A percentile compares a stretch with the other conserved stretches of the same genome.
phyloP scores from a whole-genome alignment of 1,140 invertebrate species.

The Drosophila ficusphila region DNA sequence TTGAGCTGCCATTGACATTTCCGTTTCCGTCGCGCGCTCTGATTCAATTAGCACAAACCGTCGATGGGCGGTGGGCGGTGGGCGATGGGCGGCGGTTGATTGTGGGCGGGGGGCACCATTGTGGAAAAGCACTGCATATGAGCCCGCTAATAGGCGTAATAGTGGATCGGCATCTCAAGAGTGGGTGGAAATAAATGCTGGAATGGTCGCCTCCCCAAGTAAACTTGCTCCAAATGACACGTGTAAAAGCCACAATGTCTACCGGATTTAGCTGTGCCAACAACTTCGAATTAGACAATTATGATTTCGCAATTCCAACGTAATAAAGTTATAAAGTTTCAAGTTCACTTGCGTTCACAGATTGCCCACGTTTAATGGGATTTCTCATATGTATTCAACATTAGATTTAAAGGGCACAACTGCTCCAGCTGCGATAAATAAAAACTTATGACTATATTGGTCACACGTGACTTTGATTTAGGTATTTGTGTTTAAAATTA shows the following conservation, averaged over 20 bases:
- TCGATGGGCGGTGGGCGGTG: constrained; percentile 4
- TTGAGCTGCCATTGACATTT: constrained; percentile 78
- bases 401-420: too few species aligned
- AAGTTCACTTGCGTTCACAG: too few species aligned
- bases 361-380: background rate
- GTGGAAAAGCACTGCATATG: constrained; percentile 26
- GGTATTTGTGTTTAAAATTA: too few species aligned
- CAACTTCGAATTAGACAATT: constrained; percentile 36
- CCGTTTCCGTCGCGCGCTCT: constrained; percentile 64
- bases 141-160: constrained; percentile 32
- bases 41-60: constrained; percentile 74
- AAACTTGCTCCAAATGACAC: constrained; percentile 7
- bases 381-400: background rate
- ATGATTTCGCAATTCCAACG: constrained; percentile 15
- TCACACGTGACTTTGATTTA: too few species aligned
- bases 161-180: constrained; percentile 16
- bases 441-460: too few species aligned
- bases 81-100: background rate
- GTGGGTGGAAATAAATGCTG: background rate
- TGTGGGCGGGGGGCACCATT: constrained; percentile 1
- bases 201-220: background rate
- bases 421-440: too few species aligned
- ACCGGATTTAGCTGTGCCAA: background rate
- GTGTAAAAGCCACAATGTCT: constrained; percentile 24
- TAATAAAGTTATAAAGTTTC: constrained; percentile 24